phyloP scores from a whole-genome alignment of 2,888 invertebrate genomes.

The Macrosiphum euphorbiae region DNA sequence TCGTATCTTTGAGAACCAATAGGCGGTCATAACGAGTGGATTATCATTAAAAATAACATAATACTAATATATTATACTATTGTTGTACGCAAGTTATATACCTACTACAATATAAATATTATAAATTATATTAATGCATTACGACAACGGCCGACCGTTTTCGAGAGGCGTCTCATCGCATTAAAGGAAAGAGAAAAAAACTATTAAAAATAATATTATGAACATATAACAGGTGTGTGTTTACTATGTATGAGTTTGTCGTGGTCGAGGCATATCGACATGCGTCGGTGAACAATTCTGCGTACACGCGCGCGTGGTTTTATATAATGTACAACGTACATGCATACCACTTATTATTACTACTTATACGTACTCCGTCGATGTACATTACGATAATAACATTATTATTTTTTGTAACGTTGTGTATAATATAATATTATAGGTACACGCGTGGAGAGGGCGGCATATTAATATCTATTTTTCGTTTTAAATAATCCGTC shows the following conservation, averaged over 20 bases:
- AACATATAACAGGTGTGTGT: conserved; percentile 49
- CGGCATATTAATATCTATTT: conserved; percentile 13
- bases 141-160: conserved; percentile 38
- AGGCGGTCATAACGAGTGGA: conserved; percentile 32
- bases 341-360: neutral
- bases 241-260: neutral
- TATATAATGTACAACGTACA: conserved; percentile 15
- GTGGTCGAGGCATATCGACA: conserved; percentile 37
- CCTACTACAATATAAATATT: neutral
- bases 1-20: conserved; percentile 45
- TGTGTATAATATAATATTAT: neutral
- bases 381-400: conserved; percentile 29
- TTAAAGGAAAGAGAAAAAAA: conserved; percentile 38
- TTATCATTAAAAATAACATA: conserved; percentile 50
- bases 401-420: conserved; percentile 6
- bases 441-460: neutral
- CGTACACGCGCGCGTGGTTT: conserved; percentile 26
- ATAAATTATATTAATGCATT: conserved; percentile 9
- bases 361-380: neutral
- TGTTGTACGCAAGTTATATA: neutral
- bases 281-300: conserved; percentile 24
- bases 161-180: conserved; percentile 21
- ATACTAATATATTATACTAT: neutral
- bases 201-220: conserved; percentile 38
- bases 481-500: neutral